A percentile compares a stretch with the other conserved stretches of the same genome.
phyloP scores from a whole-genome alignment of 1,140 invertebrate species.

The Drosophila repletoides region DNA sequence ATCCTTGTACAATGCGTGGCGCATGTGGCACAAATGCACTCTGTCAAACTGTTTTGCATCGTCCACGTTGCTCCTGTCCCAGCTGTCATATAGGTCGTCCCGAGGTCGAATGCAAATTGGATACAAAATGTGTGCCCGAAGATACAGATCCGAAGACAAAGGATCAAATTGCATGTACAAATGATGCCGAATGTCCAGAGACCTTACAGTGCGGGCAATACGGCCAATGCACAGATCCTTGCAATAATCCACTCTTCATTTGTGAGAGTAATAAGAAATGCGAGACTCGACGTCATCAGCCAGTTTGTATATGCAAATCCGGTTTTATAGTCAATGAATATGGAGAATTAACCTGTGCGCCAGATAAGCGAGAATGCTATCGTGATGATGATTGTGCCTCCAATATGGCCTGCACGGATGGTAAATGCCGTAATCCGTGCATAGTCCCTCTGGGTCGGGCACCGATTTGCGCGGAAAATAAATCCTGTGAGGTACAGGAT shows the following conservation, averaged over 20 bases:
- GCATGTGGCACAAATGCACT: slow-evolving; percentile 94
- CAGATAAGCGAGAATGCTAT: slow-evolving; percentile 89
- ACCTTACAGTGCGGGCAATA: slow-evolving; percentile 88
- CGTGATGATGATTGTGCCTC: slow-evolving; percentile 92
- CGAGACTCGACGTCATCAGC: slow-evolving; percentile 91
- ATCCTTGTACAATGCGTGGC: slow-evolving; percentile 93
- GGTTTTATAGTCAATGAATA: slow-evolving; percentile 93
- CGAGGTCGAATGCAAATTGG: slow-evolving; percentile 88
- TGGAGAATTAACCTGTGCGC: slow-evolving; percentile 92
- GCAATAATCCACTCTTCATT: slow-evolving; percentile 84
- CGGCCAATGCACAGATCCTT: slow-evolving; percentile 91
- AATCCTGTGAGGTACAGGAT: slow-evolving; percentile 92
- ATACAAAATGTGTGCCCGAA: slow-evolving; percentile 87
- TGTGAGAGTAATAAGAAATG: slow-evolving; percentile 93
- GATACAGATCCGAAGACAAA: slow-evolving; percentile 83
- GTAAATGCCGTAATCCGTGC: slow-evolving; percentile 93
- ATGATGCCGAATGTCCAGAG: slow-evolving; percentile 89
- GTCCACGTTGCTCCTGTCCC: slow-evolving; percentile 92
- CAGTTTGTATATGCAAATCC: slow-evolving; percentile 93
- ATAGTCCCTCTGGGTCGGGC: slow-evolving; percentile 84
- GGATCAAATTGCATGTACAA: slow-evolving; percentile 85
- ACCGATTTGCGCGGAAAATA: slow-evolving; percentile 89
- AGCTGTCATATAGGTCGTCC: slow-evolving; percentile 93
- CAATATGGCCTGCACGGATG: slow-evolving; percentile 91
- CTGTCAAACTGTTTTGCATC: slow-evolving; percentile 91